phyloP scores from a whole-genome alignment of 92 coral and sea anemone species.

The Epizoanthus illoricatus region DNA sequence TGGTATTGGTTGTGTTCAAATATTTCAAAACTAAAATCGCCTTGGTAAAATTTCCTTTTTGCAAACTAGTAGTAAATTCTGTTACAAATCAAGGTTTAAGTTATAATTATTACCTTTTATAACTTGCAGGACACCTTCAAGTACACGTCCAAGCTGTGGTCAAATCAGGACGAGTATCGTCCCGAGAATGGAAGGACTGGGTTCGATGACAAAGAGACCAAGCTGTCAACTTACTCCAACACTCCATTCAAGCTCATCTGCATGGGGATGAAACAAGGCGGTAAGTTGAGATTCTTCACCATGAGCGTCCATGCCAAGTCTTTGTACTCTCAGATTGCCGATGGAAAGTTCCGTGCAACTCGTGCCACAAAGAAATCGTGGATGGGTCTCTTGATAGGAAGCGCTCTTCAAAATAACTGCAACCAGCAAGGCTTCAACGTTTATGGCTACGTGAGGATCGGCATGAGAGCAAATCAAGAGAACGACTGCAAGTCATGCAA shows the following conservation, averaged over 20 bases:
- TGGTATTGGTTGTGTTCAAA: no score
- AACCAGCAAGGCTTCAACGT: not conserved
- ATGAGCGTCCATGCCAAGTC: not conserved
- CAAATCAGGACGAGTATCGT: not conserved
- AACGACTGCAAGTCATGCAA: not conserved
- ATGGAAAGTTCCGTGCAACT: not conserved
- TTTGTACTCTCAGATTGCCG: not conserved
- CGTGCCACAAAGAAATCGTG: not conserved
- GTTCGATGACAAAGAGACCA: not conserved
- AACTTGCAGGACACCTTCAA: not conserved
- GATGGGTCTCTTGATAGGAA: not conserved
- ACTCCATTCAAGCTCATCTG: not conserved
- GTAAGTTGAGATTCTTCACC: not conserved
- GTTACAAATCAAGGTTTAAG: not conserved
- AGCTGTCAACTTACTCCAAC: not conserved
- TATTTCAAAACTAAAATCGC: no score
- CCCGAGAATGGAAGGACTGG: not conserved
- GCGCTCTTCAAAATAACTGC: not conserved
- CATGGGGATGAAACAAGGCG: not conserved
- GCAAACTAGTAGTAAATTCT: no score
- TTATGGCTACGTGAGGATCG: not conserved
- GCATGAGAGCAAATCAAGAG: no score
- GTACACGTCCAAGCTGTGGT: not conserved
- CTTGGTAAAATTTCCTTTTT: not conserved
- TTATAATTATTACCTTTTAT: not conserved